phyloP scores from a whole-genome alignment of 1,140 invertebrate species.

The Drosophila truncata region DNA sequence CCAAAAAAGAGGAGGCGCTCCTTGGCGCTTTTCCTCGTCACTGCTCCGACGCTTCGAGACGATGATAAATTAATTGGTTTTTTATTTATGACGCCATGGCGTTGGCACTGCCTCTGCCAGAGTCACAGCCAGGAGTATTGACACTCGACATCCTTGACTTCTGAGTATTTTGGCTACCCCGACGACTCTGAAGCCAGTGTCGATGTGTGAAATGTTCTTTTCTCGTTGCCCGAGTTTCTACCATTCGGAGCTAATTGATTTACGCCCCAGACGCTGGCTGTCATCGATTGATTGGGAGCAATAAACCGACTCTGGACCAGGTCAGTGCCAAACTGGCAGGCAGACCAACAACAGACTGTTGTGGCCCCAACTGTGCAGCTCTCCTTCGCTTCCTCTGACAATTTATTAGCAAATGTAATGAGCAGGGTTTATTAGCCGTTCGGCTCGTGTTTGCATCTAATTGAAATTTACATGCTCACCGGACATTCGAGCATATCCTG shows the following conservation, averaged over 20 bases:
- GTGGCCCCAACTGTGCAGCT: not conserved
- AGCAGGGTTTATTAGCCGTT: conserved; percentile 71
- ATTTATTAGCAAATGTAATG: conserved; percentile 82
- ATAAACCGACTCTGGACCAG: conserved; percentile 38
- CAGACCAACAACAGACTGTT: conserved; percentile 4
- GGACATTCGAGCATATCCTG: conserved; percentile 40
- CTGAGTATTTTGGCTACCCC: conserved; percentile 26
- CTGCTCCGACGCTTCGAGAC: conserved; percentile 44
- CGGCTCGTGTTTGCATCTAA: conserved; percentile 72
- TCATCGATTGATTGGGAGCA: conserved; percentile 63
- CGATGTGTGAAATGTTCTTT: conserved; percentile 50
- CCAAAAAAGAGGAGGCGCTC: not conserved
- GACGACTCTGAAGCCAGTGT: conserved; percentile 17
- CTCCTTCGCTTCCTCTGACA: conserved; percentile 24
- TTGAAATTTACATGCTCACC: conserved; percentile 74
- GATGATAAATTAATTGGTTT: conserved; percentile 82
- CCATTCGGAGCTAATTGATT: conserved; percentile 58
- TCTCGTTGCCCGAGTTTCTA: conserved; percentile 10
- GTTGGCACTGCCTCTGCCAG: not conserved
- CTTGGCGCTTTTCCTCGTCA: conserved; percentile 24
- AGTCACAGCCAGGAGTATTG: conserved; percentile 5
- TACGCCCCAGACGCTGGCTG: conserved; percentile 51
- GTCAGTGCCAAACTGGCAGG: conserved; percentile 33
- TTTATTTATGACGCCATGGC: conserved; percentile 70
- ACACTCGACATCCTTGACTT: conserved; percentile 23